A percentile compares a stretch with the other conserved stretches of the same genome.
phyloP scores from a whole-genome alignment of 2,888 invertebrate species.

The Keiferia lycopersicella region DNA sequence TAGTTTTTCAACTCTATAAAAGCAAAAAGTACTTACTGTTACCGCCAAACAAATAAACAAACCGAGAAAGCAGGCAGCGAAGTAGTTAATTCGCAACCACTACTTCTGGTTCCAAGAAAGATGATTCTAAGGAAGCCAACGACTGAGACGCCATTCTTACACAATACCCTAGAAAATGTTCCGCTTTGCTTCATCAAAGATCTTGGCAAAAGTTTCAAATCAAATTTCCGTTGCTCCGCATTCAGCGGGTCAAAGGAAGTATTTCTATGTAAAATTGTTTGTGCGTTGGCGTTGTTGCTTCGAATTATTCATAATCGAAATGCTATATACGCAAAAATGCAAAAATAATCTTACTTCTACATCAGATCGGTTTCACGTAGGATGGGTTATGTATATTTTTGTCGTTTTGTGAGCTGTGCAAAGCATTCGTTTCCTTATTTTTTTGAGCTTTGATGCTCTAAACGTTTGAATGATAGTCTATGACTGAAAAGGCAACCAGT shows the following conservation, averaged over 20 bases:
- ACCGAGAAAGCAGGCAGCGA: conserved; percentile 14
- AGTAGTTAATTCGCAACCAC: conserved; percentile 19
- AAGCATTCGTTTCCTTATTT: background rate
- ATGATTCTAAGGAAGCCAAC: conserved; percentile 25
- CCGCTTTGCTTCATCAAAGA: conserved; percentile 60
- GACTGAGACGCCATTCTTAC: conserved; percentile 23
- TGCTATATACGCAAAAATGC: background rate
- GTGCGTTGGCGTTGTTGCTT: conserved; percentile 20
- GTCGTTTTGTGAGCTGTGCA: background rate
- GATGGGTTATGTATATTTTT: too few relatives aligned
- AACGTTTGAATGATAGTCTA: background rate
- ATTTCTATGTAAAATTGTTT: conserved; percentile 30
- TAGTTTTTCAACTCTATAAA: background rate
- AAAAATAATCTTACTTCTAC: background rate
- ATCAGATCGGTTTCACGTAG: too few relatives aligned
- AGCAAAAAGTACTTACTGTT: conserved; percentile 9
- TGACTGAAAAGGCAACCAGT: background rate
- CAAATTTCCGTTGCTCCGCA: conserved; percentile 50
- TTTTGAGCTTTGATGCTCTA: background rate
- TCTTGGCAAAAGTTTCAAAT: conserved; percentile 51
- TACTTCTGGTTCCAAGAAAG: conserved; percentile 19
- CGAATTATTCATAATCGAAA: conserved; percentile 15
- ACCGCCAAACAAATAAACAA: conserved; percentile 15
- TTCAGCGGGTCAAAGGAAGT: conserved; percentile 47
- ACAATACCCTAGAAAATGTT: conserved; percentile 47